Conservation (phyloP, 2,113 vertebrate species). For the Platysteira castanea region DNA sequence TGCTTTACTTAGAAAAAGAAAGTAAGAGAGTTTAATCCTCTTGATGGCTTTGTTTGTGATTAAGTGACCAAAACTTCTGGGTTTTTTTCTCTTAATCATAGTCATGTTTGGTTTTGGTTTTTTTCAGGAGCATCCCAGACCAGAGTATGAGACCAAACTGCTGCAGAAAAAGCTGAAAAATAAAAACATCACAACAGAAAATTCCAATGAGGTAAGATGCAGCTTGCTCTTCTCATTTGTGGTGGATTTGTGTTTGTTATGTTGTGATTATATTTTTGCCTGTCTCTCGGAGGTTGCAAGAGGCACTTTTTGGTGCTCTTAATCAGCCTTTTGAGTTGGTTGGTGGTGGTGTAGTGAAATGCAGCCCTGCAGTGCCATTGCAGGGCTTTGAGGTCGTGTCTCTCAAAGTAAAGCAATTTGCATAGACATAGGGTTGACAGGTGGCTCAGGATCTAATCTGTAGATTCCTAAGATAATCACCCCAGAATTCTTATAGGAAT, state of each 20-base stretch:
- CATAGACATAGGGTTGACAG: neutral
- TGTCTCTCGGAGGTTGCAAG: neutral
- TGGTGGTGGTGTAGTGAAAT: neutral
- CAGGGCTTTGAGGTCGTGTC: neutral
- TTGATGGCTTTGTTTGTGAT: neutral
- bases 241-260: neutral
- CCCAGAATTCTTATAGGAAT: neutral
- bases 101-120: neutral
- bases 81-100: neutral
- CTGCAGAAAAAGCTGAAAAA: slow-evolving; percentile 86
- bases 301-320: neutral
- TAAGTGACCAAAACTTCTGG: neutral
- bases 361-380: neutral
- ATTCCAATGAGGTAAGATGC: slow-evolving; percentile 75
- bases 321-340: neutral
- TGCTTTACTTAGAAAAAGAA: neutral
- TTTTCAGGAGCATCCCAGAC: slow-evolving; percentile 88
- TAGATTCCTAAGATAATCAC: neutral
- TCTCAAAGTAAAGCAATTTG: neutral
- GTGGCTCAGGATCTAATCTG: neutral
- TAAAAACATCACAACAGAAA: slow-evolving; percentile 63
- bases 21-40: neutral
- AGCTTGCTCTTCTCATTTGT: neutral
- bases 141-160: slow-evolving; percentile 89
- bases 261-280: neutral